Evolutionary conservation across 1,140 invertebrate species (phyloP).

Genomic region (Zaprionus gabonicus): DNA sequence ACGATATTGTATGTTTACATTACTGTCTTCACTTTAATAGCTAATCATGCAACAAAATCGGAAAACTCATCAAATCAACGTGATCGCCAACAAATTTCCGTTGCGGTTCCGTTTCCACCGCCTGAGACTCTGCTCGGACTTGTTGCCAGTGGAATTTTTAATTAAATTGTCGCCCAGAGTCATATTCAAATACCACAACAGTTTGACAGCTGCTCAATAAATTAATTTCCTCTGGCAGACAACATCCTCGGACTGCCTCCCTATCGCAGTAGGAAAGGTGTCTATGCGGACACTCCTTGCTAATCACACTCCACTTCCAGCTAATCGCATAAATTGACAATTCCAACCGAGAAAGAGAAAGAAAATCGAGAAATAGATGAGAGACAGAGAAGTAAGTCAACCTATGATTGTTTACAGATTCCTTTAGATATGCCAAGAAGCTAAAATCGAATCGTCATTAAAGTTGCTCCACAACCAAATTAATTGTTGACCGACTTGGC

Average conservation of each 20-base stretch:
- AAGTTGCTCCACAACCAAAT: constrained; percentile 26
- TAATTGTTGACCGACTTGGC: constrained; percentile 33
- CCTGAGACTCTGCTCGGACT: background rate
- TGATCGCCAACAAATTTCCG: constrained; percentile 31
- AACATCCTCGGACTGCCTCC: background rate
- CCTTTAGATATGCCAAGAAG: constrained; percentile 3
- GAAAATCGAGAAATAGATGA: background rate
- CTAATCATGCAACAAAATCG: background rate
- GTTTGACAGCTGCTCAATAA: constrained; percentile 39
- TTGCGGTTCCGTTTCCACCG: constrained; percentile 1
- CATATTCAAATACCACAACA: constrained; percentile 39
- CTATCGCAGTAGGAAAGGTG: background rate
- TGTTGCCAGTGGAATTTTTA: constrained; percentile 44
- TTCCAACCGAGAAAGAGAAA: too few relatives aligned
- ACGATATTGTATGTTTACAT: too few relatives aligned
- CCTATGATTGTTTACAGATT: background rate
- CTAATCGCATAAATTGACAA: constrained; percentile 20
- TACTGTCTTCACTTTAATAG: too few relatives aligned
- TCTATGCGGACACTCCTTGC: background rate
- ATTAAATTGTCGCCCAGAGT: constrained; percentile 47
- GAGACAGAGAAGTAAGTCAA: background rate
- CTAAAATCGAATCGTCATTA: constrained; percentile 33
- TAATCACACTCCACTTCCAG: background rate
- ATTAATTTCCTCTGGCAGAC: constrained; percentile 44
- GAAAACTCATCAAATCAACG: constrained; percentile 18